Percentiles rank a stretch among this genome's conserved stretches.
Conservation (phyloP, 1,140 invertebrate genomes). For the Aphis gossypii region DNA sequence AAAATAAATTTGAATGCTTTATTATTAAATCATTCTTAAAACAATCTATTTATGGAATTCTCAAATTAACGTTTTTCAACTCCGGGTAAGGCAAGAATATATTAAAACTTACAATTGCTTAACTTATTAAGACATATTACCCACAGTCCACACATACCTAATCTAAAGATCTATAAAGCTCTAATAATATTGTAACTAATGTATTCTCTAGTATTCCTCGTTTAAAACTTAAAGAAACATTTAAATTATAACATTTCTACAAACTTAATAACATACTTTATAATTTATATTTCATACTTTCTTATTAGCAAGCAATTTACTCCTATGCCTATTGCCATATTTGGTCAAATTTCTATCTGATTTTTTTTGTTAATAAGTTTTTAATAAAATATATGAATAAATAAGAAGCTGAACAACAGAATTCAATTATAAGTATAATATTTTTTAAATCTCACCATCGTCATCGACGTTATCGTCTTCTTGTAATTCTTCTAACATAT, state of each 20-base stretch:
- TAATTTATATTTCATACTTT: not conserved
- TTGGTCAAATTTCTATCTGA: slow-evolving; percentile 6
- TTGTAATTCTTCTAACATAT: slow-evolving; percentile 53
- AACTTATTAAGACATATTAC: not conserved
- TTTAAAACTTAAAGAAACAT: slow-evolving; percentile 14
- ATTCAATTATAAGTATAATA: not conserved
- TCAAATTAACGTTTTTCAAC: not conserved
- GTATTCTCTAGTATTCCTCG: not conserved
- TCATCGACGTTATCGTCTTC: slow-evolving; percentile 53
- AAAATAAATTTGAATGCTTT: not conserved
- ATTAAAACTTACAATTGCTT: not conserved
- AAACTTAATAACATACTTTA: not conserved
- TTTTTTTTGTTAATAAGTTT: not conserved
- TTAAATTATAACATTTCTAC: slow-evolving; percentile 12
- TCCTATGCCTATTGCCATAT: slow-evolving; percentile 22
- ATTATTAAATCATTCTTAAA: not conserved
- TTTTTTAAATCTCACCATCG: slow-evolving; percentile 38
- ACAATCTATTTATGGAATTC: slow-evolving; percentile 21
- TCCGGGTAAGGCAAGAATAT: not conserved
- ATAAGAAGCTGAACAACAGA: slow-evolving; percentile 46
- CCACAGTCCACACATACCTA: slow-evolving; percentile 2
- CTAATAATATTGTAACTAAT: slow-evolving; percentile 21
- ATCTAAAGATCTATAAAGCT: slow-evolving; percentile 48
- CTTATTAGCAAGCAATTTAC: slow-evolving; percentile 30
- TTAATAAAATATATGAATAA: not conserved